These are phyloP conservation scores for Ailuropoda melanoleuca DNA, from an alignment of 2,113 vertebrate species.

Conservation along the genomic window DNA sequence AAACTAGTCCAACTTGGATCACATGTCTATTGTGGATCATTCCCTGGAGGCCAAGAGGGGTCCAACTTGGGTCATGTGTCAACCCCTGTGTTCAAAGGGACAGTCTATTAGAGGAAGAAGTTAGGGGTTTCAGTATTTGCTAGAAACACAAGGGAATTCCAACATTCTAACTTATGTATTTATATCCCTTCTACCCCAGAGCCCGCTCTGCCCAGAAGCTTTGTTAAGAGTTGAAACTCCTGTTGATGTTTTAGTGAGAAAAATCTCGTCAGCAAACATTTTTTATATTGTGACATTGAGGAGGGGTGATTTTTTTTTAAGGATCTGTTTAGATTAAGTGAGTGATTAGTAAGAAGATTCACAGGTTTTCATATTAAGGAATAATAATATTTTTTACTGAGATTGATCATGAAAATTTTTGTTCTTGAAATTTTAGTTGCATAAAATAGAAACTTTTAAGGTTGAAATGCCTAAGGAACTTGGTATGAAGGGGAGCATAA, in stretches of 20 bases:
- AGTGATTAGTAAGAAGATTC: conserved; percentile 24
- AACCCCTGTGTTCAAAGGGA: background rate
- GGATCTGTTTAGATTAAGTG: conserved; percentile 19
- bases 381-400: background rate
- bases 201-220: background rate
- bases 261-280: background rate
- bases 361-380: background rate
- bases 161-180: background rate
- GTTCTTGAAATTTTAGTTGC: conserved; percentile 40
- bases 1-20: background rate
- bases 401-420: conserved; percentile 9
- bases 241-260: background rate
- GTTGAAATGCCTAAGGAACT: conserved; percentile 9
- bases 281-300: conserved; percentile 2
- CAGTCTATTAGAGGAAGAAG: background rate
- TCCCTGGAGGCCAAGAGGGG: background rate
- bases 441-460: conserved; percentile 39
- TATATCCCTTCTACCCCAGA: background rate
- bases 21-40: background rate
- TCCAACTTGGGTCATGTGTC: background rate
- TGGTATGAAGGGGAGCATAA: conserved; percentile 47
- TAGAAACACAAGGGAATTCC: conserved; percentile 8
- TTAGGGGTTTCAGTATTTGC: background rate
- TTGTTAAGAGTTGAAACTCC: conserved; percentile 36
- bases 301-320: background rate